Evolutionary conservation across 2,113 vertebrate genomes (phyloP), one percentile per base, ranked within the genome.

Genomic region (Andinoacara biseriatus): DNA sequence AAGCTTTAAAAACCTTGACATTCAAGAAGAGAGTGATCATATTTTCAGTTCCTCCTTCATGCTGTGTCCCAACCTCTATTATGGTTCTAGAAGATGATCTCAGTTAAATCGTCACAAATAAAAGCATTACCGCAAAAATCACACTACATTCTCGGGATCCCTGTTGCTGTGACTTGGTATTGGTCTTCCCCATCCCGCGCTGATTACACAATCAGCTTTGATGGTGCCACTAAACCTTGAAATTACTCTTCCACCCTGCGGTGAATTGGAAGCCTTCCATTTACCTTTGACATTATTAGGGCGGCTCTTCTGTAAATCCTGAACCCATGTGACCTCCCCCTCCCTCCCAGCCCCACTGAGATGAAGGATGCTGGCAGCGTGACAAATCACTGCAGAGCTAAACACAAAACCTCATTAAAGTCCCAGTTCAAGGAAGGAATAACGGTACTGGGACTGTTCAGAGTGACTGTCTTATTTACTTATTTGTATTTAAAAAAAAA

Each of bases 251-350:
- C 33, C 35, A 43, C 74, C 76, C 78, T 46, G 81, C 63, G 65
- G 59, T 29, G 61, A 85, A 56, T 60, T 89, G 81, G 86, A 85
- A 80, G 60, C 75, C 65, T 59, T 80, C 82, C 77, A 82, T 88
- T 88, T 85, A 94, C 82, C 89, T 89, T 57, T 86, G 83, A 91
- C 89, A 92, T 86, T 17, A 82, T 86, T 17, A 82, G 49, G 46
- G 65, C 59, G 56, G 86, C 61, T 87, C 81, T 61, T 77, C 59
- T 84, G 57, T 78, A 86, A 89, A 75, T 80, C 74, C 86, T 58
- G 10, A 43, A 87, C 87, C 80, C 38, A 24, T 24, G 31, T 86
- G 82, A 84, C 86, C 76, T 7, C 31, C 69, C 52, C 43, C 24
- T 33, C 56, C 40, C 18, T 33, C 61, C 61, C 58, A 75, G 60